Percentiles rank a stretch among this genome's conserved stretches.
phyloP scores from a whole-genome alignment of 2,888 invertebrate species.

The Noctua pronuba region DNA sequence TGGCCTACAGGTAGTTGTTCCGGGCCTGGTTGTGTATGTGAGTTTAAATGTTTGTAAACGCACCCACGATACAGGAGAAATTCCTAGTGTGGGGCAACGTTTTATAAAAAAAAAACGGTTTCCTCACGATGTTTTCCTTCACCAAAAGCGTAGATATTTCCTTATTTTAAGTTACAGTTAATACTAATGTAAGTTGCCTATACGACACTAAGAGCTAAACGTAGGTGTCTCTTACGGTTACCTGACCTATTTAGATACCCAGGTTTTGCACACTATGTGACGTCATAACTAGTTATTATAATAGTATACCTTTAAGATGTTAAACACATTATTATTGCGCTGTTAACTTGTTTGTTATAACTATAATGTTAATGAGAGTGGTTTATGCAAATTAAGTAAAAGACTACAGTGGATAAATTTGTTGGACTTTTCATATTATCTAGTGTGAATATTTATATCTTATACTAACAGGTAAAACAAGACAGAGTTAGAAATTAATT shows the following conservation, averaged over 20 bases:
- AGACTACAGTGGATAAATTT: not conserved
- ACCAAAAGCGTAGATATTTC: not conserved
- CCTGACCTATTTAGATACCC: slow-evolving; percentile 41
- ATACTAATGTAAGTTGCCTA: slow-evolving; percentile 21
- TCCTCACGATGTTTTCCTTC: not conserved
- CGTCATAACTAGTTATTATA: slow-evolving; percentile 46
- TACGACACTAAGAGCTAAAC: slow-evolving; percentile 30
- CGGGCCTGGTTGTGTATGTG: no score
- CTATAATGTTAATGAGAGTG: not conserved
- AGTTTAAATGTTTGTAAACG: no score
- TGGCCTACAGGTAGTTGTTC: no score
- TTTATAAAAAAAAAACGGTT: not conserved
- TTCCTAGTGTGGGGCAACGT: no score
- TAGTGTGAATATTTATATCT: not conserved
- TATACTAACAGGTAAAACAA: not conserved
- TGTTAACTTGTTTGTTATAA: not conserved
- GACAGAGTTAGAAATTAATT: no score
- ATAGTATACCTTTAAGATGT: slow-evolving; percentile 9
- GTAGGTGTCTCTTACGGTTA: slow-evolving; percentile 16
- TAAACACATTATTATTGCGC: slow-evolving; percentile 12
- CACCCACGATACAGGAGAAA: no score
- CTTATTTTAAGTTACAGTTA: not conserved
- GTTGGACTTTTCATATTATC: not conserved
- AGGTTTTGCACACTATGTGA: slow-evolving; percentile 20
- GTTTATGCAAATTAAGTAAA: not conserved